Evolutionary conservation across 2,113 vertebrate species (phyloP).

Genomic region (Zapus hudsonius): DNA sequence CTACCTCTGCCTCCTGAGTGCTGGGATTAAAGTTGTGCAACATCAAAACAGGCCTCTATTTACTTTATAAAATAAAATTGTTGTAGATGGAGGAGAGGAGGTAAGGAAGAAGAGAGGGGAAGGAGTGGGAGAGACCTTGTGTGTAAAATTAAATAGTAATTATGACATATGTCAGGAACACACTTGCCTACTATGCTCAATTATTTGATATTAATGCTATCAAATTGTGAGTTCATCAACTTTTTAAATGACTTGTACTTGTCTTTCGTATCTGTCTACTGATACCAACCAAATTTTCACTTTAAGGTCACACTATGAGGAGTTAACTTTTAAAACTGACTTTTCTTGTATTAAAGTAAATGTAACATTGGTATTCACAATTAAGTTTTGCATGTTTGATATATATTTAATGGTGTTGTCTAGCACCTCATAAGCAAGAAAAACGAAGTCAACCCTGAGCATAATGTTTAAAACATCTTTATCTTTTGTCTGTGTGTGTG

Average conservation of each 20-base stretch:
- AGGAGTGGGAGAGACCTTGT: background rate
- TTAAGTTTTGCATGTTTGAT: conserved; percentile 21
- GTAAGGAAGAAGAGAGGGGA: too few species aligned
- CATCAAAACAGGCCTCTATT: too few species aligned
- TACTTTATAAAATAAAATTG: too few species aligned
- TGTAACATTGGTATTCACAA: conserved; percentile 28
- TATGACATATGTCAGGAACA: background rate
- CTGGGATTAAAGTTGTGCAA: too few species aligned
- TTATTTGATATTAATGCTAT: conserved; percentile 13
- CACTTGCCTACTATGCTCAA: background rate
- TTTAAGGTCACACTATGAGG: conserved; percentile 50
- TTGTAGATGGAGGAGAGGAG: background rate
- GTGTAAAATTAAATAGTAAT: background rate
- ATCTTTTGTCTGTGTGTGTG: conserved; percentile 40
- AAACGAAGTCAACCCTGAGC: background rate
- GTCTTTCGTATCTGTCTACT: background rate
- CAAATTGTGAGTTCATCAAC: background rate
- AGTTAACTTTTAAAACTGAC: conserved; percentile 40
- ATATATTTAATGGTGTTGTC: conserved; percentile 28
- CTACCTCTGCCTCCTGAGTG: too few species aligned
- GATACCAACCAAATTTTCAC: background rate
- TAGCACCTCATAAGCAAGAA: conserved; percentile 20
- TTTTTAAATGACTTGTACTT: background rate
- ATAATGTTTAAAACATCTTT: conserved; percentile 12
- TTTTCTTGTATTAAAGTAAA: background rate